Percentiles rank a stretch among this genome's conserved stretches.
These are phyloP conservation scores for Amblyraja radiata DNA, from an alignment of 2,797 vertebrate genomes.

Conservation along the genomic window DNA sequence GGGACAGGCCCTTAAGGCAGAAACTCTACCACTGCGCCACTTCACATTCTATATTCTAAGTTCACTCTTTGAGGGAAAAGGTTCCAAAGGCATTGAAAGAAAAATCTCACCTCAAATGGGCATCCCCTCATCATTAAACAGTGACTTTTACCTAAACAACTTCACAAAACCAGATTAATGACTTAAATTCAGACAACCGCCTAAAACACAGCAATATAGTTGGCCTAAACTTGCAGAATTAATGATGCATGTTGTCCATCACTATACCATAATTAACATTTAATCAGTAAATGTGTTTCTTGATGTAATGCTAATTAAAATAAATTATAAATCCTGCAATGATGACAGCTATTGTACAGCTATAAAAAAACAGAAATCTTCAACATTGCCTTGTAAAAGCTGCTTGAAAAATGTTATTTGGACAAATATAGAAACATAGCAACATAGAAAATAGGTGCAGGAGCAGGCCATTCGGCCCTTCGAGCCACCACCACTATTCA, in stretches of 20 bases:
- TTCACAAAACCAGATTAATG: conserved; percentile 31
- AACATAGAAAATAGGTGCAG: too few species aligned
- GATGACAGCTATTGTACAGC: not conserved
- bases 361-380: not conserved
- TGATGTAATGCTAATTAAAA: conserved; percentile 29
- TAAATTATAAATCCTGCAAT: conserved; percentile 18
- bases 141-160: not conserved
- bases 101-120: too few species aligned
- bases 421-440: not conserved
- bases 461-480: too few species aligned
- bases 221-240: conserved; percentile 19
- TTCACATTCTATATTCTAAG: too few species aligned
- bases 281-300: conserved; percentile 32
- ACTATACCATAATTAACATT: conserved; percentile 19
- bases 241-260: conserved; percentile 36
- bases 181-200: conserved; percentile 10
- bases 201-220: not conserved
- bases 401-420: not conserved
- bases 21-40: too few species aligned
- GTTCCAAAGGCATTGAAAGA: too few species aligned
- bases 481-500: too few species aligned
- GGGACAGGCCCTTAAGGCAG: too few species aligned
- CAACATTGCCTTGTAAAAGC: not conserved
- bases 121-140: too few species aligned
- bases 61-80: too few species aligned